Base-by-base conservation (phyloP, 2,113 vertebrate species). In the Gavia stellata region DNA sequence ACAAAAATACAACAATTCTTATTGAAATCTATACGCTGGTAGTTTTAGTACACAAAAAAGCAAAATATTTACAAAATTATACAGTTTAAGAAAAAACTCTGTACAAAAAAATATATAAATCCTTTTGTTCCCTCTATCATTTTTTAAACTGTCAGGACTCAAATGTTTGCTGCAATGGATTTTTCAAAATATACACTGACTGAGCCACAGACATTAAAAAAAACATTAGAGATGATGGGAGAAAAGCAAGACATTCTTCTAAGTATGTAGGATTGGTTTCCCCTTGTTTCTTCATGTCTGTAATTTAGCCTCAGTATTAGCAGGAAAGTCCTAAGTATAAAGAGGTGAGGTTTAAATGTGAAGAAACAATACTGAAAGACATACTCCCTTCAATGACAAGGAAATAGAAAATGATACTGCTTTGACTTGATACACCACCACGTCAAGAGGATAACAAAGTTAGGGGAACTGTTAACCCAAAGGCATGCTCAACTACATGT, bases 1-100 rank as follows among this genome's bases (percentile, higher is more conserved):
- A 98, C 98, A 98, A 98, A 98, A 98, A 98, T 98, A 98, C 98
- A 98, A 98, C 98, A 97, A 96, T 97, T 98, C 98, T 98, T 96
- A 98, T 98, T 97, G 98, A 98, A 98, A 98, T 98, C 98, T 98
- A 98, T 98, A 98, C 83, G 98, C 97, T 96, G 92, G 98, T 98
- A 97, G 97, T 98, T 98, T 98, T 98, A 98, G 98, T 98, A 98
- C 98, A 98, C 98, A 98, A 98, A 96, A 96, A 97, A 98, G 97
- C 97, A 96, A 97, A 98, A 86, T 98, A 98, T 98, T 98, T 98
- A 98, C 98, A 98, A 97, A 98, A 98, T 98, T 98, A 98, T 98
- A 98, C 98, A 98, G 92, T 95, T 98, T 98, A 98, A 98, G 98
- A 98, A 98, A 98, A 98, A 98, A 82, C 97, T 98, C 97, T 98